Evolutionary conservation across 2,797 vertebrate species (phyloP).

Genomic region (Trematomus bernacchii): DNA sequence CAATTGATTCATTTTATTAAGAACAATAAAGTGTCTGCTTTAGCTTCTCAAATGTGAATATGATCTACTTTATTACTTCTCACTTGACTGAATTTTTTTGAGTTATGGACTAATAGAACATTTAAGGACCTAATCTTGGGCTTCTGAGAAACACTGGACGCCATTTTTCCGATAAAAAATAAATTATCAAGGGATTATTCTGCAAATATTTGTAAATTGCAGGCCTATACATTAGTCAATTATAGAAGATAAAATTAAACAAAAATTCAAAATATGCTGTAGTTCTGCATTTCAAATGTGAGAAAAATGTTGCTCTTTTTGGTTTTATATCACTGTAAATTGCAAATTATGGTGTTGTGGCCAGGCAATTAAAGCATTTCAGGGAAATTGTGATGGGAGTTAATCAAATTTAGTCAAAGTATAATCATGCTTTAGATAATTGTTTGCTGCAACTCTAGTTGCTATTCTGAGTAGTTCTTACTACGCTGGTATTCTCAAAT

Average conservation of each 20-base stretch:
- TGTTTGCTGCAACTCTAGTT: not conserved
- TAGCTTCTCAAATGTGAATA: no score
- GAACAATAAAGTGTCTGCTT: no score
- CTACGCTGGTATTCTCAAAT: not conserved
- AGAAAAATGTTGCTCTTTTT: not conserved
- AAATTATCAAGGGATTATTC: no score
- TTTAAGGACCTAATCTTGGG: no score
- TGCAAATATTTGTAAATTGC: no score
- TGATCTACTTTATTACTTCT: no score
- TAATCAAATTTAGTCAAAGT: slow-evolving; percentile 10
- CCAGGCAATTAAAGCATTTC: not conserved
- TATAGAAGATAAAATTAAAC: not conserved
- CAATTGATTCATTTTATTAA: no score
- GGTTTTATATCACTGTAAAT: not conserved
- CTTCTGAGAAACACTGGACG: no score
- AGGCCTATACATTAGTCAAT: not conserved
- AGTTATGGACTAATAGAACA: no score
- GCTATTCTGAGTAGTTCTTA: slow-evolving; percentile 2
- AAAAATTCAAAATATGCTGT: not conserved
- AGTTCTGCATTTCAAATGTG: not conserved
- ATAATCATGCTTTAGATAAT: not conserved
- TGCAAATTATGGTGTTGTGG: not conserved
- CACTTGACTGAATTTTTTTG: no score
- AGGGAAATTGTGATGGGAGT: not conserved
- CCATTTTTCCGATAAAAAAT: no score